phyloP scores from a whole-genome alignment of 1,140 invertebrate genomes.

The Eufriesea mexicana region DNA sequence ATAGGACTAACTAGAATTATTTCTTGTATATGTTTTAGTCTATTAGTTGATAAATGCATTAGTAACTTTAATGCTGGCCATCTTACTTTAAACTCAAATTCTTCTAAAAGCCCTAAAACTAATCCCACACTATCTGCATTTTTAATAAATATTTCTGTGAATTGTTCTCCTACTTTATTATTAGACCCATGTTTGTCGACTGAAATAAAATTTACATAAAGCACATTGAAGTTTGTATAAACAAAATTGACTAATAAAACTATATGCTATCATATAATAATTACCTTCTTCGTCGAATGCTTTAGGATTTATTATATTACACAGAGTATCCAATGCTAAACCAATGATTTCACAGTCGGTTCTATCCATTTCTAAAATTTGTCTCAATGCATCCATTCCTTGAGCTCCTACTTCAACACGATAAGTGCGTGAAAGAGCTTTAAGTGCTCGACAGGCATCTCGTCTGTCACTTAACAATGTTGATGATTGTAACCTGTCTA shows the following conservation, averaged over 20 bases:
- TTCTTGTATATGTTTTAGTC: slow-evolving; percentile 96
- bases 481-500: slow-evolving; percentile 95
- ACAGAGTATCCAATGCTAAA: slow-evolving; percentile 95
- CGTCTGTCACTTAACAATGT: slow-evolving; percentile 96
- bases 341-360: slow-evolving; percentile 95
- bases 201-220: slow-evolving; percentile 43
- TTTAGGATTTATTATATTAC: slow-evolving; percentile 94
- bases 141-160: slow-evolving; percentile 99
- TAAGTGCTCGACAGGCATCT: slow-evolving; percentile 97
- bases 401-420: slow-evolving; percentile 97
- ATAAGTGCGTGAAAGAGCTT: slow-evolving; percentile 96
- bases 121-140: slow-evolving; percentile 92
- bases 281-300: slow-evolving; percentile 92
- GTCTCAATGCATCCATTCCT: slow-evolving; percentile 93
- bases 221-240: background rate
- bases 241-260: background rate
- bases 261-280: slow-evolving; percentile 39
- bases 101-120: slow-evolving; percentile 94
- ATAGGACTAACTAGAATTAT: slow-evolving; percentile 96
- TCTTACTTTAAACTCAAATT: slow-evolving; percentile 96
- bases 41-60: slow-evolving; percentile 90
- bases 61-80: slow-evolving; percentile 94
- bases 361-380: slow-evolving; percentile 91
- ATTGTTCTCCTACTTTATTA: slow-evolving; percentile 91
- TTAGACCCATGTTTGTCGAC: slow-evolving; percentile 80